Base-by-base conservation (phyloP, 2,797 vertebrate species). In the Enteromius viviparus region DNA sequence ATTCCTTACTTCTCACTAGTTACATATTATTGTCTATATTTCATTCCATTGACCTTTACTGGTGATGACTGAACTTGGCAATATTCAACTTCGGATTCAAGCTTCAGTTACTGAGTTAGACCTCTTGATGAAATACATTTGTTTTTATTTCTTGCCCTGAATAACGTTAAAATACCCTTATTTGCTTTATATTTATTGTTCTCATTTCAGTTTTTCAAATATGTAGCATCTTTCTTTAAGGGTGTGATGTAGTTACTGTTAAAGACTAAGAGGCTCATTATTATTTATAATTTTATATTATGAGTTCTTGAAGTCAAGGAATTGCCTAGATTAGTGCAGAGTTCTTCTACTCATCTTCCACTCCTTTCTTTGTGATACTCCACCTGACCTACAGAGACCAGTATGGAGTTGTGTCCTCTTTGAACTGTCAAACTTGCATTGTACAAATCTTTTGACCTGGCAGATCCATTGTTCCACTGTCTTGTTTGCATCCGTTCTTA, bases 11-110 rank as follows among this genome's bases (percentile, higher is more conserved):
- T 80, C 15, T 66, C 51, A 62, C 37, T 23, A 76, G 40, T 34
- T 21, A 53, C 70, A 78, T 76, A n/a, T 70, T 82, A 37, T 45
- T 64, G 34, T 76, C 23, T 11, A 29, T 26, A 71, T 77, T 72
- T 76, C n/a, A 75, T 68, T 84, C 85, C 79, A 64, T 65, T 60
- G 47, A 76, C 72, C 47, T 76, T 76, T 23, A 68, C 81, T 71
- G 51, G 29, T 53, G 42, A 86, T 79, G 29, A 77, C 42, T 71
- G 62, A 53, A 68, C 49, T 62, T 4, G 26, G 75, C 74, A 65
- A 47, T 65, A 69, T 64, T 78, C 40, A 60, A 55, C 58, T 75
- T 65, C 8, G 37, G 15, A 64, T 64, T 62, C 3, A 58, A 45
- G 72, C 80, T 75, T 65, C 21, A 74, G 29, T 26, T 81, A 62